Evolutionary conservation across 2,888 invertebrate species (phyloP).

Genomic region (Melangyna quadrimaculata): DNA sequence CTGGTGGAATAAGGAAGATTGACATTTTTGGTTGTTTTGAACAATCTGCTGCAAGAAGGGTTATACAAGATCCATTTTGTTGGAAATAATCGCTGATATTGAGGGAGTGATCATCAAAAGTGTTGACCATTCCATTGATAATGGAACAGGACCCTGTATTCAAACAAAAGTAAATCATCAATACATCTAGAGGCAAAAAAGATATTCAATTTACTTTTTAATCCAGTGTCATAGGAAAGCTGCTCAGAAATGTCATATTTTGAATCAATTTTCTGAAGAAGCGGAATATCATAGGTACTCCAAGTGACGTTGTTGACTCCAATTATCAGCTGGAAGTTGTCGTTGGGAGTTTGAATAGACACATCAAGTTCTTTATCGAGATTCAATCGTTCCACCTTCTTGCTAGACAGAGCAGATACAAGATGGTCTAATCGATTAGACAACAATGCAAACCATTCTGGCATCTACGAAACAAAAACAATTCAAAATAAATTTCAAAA

Average conservation of each 20-base stretch:
- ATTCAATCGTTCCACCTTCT: constrained; percentile 78
- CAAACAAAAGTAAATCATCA: constrained; percentile 9
- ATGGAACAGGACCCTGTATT: constrained; percentile 79
- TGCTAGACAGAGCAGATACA: constrained; percentile 78
- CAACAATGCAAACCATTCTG: constrained; percentile 79
- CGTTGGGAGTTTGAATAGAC: constrained; percentile 77
- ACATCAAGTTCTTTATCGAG: constrained; percentile 78
- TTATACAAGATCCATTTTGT: constrained; percentile 76
- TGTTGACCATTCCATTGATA: constrained; percentile 79
- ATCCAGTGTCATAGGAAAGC: constrained; percentile 78
- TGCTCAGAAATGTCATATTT: constrained; percentile 80
- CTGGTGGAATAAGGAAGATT: constrained; percentile 77
- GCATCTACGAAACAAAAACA: constrained; percentile 76
- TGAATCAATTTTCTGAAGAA: constrained; percentile 79
- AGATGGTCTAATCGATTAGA: constrained; percentile 79
- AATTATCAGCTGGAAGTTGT: constrained; percentile 78
- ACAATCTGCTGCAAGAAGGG: constrained; percentile 79
- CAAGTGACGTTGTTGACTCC: constrained; percentile 79
- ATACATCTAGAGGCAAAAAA: background rate
- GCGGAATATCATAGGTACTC: constrained; percentile 79
- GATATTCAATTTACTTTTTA: constrained; percentile 75
- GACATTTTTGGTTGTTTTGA: constrained; percentile 79
- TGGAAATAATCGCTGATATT: constrained; percentile 75
- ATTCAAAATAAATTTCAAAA: no score
- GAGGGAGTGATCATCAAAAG: constrained; percentile 79